A percentile compares a stretch with the other conserved stretches of the same genome.
Conservation (phyloP, 2,888 invertebrate genomes). For the Nymphalis polychloros region DNA sequence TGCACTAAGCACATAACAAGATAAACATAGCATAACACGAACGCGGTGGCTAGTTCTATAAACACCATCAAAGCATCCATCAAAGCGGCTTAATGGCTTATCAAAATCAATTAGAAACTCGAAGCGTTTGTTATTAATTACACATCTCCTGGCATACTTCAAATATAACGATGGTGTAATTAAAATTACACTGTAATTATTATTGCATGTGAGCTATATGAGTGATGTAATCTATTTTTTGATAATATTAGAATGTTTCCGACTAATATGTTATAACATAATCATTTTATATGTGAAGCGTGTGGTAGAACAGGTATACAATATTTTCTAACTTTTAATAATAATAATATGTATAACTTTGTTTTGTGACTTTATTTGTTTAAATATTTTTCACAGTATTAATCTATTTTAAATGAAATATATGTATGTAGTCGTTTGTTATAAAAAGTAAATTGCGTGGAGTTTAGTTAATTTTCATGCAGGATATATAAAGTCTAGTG, state of each 20-base stretch:
- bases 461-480: too few species aligned
- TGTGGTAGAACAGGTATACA: too few species aligned
- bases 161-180: not conserved
- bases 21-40: slow-evolving; percentile 20
- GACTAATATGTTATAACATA: not conserved
- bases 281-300: not conserved
- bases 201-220: not conserved
- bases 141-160: slow-evolving; percentile 5
- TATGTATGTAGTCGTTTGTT: too few species aligned
- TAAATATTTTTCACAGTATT: too few species aligned
- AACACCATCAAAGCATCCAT: slow-evolving; percentile 71
- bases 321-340: too few species aligned
- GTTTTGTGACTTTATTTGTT: too few species aligned
- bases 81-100: slow-evolving; percentile 77
- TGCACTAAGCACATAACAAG: slow-evolving; percentile 6
- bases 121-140: slow-evolving; percentile 49
- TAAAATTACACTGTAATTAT: not conserved
- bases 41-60: slow-evolving; percentile 50
- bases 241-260: too few species aligned
- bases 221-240: too few species aligned
- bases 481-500: too few species aligned
- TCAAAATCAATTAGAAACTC: slow-evolving; percentile 80
- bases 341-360: too few species aligned
- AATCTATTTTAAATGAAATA: too few species aligned
- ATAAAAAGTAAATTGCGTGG: too few species aligned